Base-by-base conservation (phyloP, 2,888 invertebrate genomes). In the Conistra vaccinii region DNA sequence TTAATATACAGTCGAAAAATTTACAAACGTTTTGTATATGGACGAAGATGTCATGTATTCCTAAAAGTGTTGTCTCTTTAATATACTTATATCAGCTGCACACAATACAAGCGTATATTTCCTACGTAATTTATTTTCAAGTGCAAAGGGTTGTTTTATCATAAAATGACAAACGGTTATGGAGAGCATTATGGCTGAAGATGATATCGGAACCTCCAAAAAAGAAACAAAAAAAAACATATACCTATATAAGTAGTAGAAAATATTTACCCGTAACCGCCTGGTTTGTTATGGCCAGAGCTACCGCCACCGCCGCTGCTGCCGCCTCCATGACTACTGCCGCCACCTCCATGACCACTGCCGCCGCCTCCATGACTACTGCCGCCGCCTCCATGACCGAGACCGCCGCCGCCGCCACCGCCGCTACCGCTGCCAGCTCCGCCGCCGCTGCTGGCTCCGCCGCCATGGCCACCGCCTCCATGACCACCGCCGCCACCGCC, bases 321-420 rank as follows among this genome's bases (percentile, higher is more conserved):
- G 45, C 45, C 20, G 2, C 76, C 70, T 12, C 75, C 70, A 7
- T 73, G 60, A 2, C 65, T 4, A 10, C 39, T 1, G 39, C 42
- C 3, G 42, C 42, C 75, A 9, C 79, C 71, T 20, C 87, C 84
- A 12, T 73, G 0, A 2, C 72, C 60, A 0, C 48, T 14, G 42
- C 42, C 17, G 3, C 42, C 14, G 0, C 84, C 69, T 10, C 86
- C 79, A 26, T 42, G 42, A 23, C 12, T 3, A 51, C 90, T 83
- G 23, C 90, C 89, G 5, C 61, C 17, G 7, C 35, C 3, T 0
- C n/a, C n/a, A n/a, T n/a, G n/a, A n/a, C n/a, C n/a, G n/a, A n/a
- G n/a, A n/a, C 35, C 53, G 3, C 90, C 88, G 17, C 89, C 87
- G 17, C 74, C 60, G 10, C 85, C 89, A 0, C 86, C 85, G 0